These are phyloP conservation scores for Protobothrops flavoviridis DNA, from an alignment of 2,113 vertebrate species.

Conservation along the genomic window DNA sequence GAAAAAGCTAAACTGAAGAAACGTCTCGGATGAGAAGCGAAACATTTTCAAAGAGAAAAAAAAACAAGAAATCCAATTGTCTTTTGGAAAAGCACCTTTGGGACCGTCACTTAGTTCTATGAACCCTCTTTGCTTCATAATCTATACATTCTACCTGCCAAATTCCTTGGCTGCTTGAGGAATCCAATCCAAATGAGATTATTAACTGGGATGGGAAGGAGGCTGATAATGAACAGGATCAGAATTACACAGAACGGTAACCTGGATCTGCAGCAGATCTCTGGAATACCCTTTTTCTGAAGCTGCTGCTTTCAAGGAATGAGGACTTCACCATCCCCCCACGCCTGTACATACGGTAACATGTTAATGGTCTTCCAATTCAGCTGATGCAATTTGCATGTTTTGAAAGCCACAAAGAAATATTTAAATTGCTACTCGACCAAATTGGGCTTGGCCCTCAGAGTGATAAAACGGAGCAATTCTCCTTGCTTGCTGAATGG, in stretches of 20 bases:
- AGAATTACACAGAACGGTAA: background rate
- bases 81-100: background rate
- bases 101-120: background rate
- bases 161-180: background rate
- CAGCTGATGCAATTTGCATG: background rate
- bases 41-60: background rate
- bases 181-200: background rate
- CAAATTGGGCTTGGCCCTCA: background rate
- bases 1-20: background rate
- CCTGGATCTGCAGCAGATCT: background rate
- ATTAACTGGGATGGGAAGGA: too few species aligned
- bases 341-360: background rate
- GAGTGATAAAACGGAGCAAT: background rate
- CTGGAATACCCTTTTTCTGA: background rate
- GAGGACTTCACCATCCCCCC: background rate
- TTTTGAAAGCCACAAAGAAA: background rate
- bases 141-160: background rate
- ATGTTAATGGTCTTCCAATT: background rate
- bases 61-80: background rate
- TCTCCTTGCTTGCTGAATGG: background rate
- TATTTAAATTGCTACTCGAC: background rate
- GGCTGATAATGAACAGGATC: background rate
- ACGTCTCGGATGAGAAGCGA: background rate
- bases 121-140: background rate
- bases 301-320: background rate